Conservation (phyloP, 2,797 vertebrate genomes). For the Poeciliopsis gracilis region DNA sequence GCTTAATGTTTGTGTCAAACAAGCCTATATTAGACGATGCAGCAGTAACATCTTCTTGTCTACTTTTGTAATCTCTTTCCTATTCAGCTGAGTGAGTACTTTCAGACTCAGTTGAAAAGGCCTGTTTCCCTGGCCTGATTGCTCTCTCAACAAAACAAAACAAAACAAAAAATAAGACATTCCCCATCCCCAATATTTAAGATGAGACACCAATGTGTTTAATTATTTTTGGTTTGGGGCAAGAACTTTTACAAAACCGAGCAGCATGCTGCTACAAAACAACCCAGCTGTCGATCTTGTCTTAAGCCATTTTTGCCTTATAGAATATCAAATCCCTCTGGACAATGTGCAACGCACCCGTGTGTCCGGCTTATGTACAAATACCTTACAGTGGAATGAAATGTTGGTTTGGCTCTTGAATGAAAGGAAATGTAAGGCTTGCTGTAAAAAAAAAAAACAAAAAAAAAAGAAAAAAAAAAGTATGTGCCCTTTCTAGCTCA, state of each 20-base stretch:
- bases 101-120: constrained; percentile 49
- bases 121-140: constrained; percentile 60
- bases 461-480: not conserved
- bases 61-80: constrained; percentile 74
- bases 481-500: constrained; percentile 34
- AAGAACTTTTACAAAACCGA: constrained; percentile 44
- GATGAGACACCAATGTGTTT: constrained; percentile 9
- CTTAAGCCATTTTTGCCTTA: constrained; percentile 82
- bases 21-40: constrained; percentile 26
- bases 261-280: constrained; percentile 32
- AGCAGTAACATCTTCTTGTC: constrained; percentile 53
- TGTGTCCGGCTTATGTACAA: constrained; percentile 53
- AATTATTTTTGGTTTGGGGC: constrained; percentile 32
- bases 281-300: constrained; percentile 66
- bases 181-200: constrained; percentile 15
- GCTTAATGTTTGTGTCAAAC: constrained; percentile 70
- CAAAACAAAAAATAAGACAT: not conserved
- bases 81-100: constrained; percentile 54
- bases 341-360: constrained; percentile 61
- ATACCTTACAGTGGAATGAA: constrained; percentile 28
- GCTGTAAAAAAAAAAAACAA: constrained; percentile 8
- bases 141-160: constrained; percentile 21
- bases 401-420: constrained; percentile 40
- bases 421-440: constrained; percentile 27
- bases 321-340: constrained; percentile 58